A percentile compares a stretch with the other conserved stretches of the same genome.
phyloP scores from a whole-genome alignment of 1,140 invertebrate genomes.

The Drosophila ananassae region DNA sequence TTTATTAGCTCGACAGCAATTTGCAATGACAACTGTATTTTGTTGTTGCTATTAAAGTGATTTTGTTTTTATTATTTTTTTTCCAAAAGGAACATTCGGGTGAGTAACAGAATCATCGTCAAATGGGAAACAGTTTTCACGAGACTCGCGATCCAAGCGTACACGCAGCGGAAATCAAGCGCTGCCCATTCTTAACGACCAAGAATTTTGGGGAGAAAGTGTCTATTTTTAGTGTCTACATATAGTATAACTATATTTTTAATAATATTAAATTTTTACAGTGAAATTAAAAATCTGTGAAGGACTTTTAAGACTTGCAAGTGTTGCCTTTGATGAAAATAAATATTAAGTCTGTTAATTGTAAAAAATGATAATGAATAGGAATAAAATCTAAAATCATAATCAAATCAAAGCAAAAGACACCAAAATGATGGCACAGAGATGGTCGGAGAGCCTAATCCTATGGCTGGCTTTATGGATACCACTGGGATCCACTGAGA shows the following conservation, averaged over 20 bases:
- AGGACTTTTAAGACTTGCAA: neutral
- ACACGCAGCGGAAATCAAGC: slow-evolving; percentile 50
- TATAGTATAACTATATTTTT: too few relatives aligned
- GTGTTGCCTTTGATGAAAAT: too few relatives aligned
- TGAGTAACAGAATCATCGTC: slow-evolving; percentile 60
- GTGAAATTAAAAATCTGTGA: neutral
- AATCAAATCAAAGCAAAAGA: neutral
- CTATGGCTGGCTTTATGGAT: slow-evolving; percentile 21
- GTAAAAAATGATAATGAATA: neutral
- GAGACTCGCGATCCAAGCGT: slow-evolving; percentile 65
- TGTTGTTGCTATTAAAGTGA: slow-evolving; percentile 49
- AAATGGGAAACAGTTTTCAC: slow-evolving; percentile 65
- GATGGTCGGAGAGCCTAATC: neutral
- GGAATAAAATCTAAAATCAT: neutral
- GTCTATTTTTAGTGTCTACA: neutral
- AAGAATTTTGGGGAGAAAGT: slow-evolving; percentile 1
- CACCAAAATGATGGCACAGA: neutral
- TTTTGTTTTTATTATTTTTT: slow-evolving; percentile 50
- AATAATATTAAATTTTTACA: too few relatives aligned
- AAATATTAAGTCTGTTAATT: neutral
- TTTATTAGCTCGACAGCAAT: slow-evolving; percentile 78
- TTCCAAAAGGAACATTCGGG: slow-evolving; percentile 69
- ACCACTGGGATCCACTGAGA: slow-evolving; percentile 34
- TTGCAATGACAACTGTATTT: slow-evolving; percentile 69
- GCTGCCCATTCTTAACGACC: slow-evolving; percentile 24